Conservation (phyloP, 2,797 vertebrate species). For the Aulostomus chinensis region DNA sequence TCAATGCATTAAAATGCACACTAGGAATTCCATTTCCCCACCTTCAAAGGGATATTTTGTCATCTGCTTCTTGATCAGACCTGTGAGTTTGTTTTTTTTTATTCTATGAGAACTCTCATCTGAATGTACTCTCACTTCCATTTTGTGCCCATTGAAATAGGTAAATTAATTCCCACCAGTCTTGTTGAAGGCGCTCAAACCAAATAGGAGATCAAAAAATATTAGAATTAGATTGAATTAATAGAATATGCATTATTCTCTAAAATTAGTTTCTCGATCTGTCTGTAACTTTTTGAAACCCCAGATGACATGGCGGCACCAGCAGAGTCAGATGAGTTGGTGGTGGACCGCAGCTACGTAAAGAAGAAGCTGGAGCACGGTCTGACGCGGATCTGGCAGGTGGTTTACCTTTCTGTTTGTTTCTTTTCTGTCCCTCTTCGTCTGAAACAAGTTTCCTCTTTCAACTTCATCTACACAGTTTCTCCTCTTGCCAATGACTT, state of each 20-base stretch:
- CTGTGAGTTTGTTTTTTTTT: no score
- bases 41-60: no score
- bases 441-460: no score
- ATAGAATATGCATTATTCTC: no score
- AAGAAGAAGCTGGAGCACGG: conserved; percentile 98
- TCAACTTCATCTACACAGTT: no score
- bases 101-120: background rate
- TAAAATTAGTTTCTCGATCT: background rate
- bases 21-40: no score
- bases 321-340: conserved; percentile 83
- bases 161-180: background rate
- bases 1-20: no score
- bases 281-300: conserved; percentile 9
- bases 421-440: background rate
- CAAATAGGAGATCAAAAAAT: conserved; percentile 1
- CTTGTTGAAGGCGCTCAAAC: background rate
- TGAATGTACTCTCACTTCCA: background rate
- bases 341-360: conserved; percentile 92
- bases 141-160: conserved; percentile 5
- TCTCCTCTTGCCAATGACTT: background rate
- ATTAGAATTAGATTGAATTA: background rate
- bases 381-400: conserved; percentile 98
- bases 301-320: conserved; percentile 80
- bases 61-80: no score
- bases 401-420: conserved; percentile 26